These are phyloP conservation scores for Thereva unica DNA, from an alignment of 2,888 invertebrate genomes.

Conservation along the genomic window DNA sequence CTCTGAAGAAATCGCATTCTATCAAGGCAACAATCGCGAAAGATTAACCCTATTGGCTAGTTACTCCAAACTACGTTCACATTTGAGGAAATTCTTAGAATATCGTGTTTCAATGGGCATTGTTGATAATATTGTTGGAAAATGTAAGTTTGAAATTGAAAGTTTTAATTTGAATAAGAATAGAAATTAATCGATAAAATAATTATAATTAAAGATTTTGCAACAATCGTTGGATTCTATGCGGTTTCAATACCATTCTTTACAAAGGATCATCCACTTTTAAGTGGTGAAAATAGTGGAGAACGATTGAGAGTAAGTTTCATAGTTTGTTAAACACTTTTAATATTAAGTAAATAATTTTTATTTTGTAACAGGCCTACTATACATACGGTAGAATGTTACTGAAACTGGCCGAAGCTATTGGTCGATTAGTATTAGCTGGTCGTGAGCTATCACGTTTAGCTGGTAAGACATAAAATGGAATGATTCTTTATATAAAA, in stretches of 20 bases:
- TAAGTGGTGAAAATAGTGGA: constrained; percentile 69
- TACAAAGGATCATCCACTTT: constrained; percentile 69
- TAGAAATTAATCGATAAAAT: constrained; percentile 7
- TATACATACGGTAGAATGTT: constrained; percentile 88
- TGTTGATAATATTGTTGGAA: constrained; percentile 93
- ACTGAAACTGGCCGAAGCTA: constrained; percentile 92
- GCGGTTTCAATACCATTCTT: constrained; percentile 95
- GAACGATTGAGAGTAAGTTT: constrained; percentile 74
- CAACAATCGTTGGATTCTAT: constrained; percentile 94
- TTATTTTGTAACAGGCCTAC: constrained; percentile 68
- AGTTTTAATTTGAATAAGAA: not conserved
- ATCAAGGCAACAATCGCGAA: constrained; percentile 83
- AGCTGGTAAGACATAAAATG: constrained; percentile 65
- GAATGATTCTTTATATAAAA: not conserved
- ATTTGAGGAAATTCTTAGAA: constrained; percentile 83
- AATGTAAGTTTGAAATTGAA: constrained; percentile 70
- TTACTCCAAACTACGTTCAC: constrained; percentile 84
- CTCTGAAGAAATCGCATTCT: constrained; percentile 82
- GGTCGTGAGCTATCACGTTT: constrained; percentile 92
- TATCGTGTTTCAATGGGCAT: constrained; percentile 92
- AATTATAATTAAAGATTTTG: constrained; percentile 69
- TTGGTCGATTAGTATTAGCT: constrained; percentile 91
- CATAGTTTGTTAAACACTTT: not conserved
- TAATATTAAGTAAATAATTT: not conserved
- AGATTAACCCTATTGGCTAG: constrained; percentile 84